Conservation (phyloP, 2,888 invertebrate species). For the Euzophera pinguis region DNA sequence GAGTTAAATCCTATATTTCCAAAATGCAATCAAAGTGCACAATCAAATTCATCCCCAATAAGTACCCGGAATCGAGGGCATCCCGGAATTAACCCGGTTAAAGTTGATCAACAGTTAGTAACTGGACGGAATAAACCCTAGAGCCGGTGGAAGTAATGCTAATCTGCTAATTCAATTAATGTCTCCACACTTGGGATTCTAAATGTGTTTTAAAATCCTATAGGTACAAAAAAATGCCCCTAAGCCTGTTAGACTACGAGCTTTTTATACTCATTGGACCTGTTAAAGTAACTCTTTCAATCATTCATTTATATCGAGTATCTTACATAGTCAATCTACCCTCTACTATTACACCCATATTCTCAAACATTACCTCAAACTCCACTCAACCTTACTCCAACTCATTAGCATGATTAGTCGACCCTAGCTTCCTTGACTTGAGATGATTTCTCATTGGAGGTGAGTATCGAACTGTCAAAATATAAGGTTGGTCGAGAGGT, state of each 20-base stretch:
- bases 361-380: too few relatives aligned
- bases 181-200: not conserved
- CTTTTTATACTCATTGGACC: too few relatives aligned
- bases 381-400: too few relatives aligned
- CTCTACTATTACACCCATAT: too few relatives aligned
- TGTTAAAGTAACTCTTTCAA: too few relatives aligned
- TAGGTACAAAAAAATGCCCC: not conserved
- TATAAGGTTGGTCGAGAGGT: too few relatives aligned
- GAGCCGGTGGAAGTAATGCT: not conserved
- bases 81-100: not conserved
- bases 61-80: not conserved
- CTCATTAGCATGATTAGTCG: too few relatives aligned
- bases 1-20: not conserved
- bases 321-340: too few relatives aligned
- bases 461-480: too few relatives aligned
- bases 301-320: too few relatives aligned
- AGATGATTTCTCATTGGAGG: too few relatives aligned
- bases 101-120: slow-evolving; percentile 3
- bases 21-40: slow-evolving; percentile 1
- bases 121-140: slow-evolving; percentile 1
- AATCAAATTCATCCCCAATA: not conserved
- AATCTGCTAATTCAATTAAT: slow-evolving; percentile 3
- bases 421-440: too few relatives aligned
- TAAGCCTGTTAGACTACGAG: not conserved
- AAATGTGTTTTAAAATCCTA: not conserved